A percentile compares a stretch with the other conserved stretches of the same genome.
These are phyloP conservation scores for Myrmecophaga tridactyla DNA, from an alignment of 2,113 vertebrate genomes.

Conservation along the genomic window DNA sequence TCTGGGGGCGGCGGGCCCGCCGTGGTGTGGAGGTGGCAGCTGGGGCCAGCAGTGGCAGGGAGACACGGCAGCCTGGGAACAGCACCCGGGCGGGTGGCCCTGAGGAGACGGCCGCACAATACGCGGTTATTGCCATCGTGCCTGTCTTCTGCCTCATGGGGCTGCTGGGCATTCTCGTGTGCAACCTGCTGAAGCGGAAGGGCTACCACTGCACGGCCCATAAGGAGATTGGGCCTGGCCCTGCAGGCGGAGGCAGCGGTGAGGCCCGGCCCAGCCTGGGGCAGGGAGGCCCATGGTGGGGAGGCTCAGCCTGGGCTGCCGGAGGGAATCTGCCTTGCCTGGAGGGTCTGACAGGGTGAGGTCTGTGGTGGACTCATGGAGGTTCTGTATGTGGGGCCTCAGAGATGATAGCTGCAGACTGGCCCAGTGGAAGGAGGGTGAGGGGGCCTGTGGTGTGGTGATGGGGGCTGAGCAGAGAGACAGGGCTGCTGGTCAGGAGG, in stretches of 20 bases:
- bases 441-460: neutral
- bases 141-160: slow-evolving; percentile 96
- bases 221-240: slow-evolving; percentile 86
- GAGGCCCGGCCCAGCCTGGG: slow-evolving; percentile 48
- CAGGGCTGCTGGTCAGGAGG: neutral
- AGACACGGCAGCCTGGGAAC: slow-evolving; percentile 71
- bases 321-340: neutral
- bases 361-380: neutral
- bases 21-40: slow-evolving; percentile 60
- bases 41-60: neutral
- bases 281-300: neutral
- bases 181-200: slow-evolving; percentile 95
- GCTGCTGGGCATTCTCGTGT: slow-evolving; percentile 93
- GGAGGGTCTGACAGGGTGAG: neutral
- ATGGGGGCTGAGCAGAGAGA: neutral
- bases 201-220: slow-evolving; percentile 91
- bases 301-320: neutral
- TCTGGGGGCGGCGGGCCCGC: slow-evolving; percentile 48
- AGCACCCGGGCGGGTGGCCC: slow-evolving; percentile 81
- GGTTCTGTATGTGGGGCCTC: neutral
- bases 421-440: neutral
- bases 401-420: neutral
- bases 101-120: slow-evolving; percentile 89
- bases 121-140: slow-evolving; percentile 92
- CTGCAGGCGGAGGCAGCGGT: slow-evolving; percentile 83